Percentiles rank a stretch among this genome's conserved stretches.
Conservation (phyloP, 2,113 vertebrate species). For the Aramus guarauna region DNA sequence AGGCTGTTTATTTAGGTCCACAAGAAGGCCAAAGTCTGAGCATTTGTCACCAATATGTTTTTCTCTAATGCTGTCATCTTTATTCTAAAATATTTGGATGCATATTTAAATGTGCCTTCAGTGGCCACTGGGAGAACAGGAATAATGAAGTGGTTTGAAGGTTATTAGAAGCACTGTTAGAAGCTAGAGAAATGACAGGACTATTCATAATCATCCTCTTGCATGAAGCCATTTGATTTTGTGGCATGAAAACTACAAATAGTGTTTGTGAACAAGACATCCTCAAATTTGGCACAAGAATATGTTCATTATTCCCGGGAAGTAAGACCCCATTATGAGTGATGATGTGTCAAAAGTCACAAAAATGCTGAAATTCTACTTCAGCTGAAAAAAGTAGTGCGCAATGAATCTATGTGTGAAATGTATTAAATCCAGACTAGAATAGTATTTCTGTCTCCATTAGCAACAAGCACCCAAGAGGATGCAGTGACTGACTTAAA, state of each 20-base stretch:
- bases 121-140: neutral
- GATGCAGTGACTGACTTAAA: constrained; percentile 36
- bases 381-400: constrained; percentile 54
- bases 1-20: neutral
- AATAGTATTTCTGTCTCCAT: constrained; percentile 73
- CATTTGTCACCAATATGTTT: neutral
- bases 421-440: constrained; percentile 72
- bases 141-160: neutral
- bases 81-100: neutral
- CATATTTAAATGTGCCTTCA: neutral
- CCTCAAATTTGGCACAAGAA: constrained; percentile 19
- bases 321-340: constrained; percentile 55
- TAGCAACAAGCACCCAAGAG: constrained; percentile 61
- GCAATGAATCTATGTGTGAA: constrained; percentile 62
- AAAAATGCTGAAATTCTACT: constrained; percentile 66
- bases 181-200: neutral
- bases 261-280: constrained; percentile 60
- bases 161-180: neutral
- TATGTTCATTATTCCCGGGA: constrained; percentile 16
- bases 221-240: constrained; percentile 34
- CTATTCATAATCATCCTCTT: constrained; percentile 11
- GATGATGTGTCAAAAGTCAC: constrained; percentile 73
- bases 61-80: neutral
- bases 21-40: neutral
- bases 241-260: constrained; percentile 35